Evolutionary conservation across 2,888 invertebrate genomes (phyloP).

Genomic region (Mythimna vitellina): DNA sequence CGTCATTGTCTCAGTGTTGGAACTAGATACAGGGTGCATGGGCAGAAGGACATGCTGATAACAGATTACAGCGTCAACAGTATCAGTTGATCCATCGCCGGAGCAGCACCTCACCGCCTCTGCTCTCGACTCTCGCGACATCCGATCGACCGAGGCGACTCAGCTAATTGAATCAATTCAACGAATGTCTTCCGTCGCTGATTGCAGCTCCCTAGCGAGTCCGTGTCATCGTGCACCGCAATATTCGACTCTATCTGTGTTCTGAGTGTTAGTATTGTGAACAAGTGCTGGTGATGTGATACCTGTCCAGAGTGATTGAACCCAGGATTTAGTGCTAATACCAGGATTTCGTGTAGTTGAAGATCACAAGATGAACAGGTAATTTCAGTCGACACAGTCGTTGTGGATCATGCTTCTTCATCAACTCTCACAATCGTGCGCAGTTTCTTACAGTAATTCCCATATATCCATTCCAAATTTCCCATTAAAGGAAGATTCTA

Average conservation of each 20-base stretch:
- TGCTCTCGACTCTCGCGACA: conserved; percentile 53
- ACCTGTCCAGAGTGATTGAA: conserved; percentile 27
- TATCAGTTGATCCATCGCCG: conserved; percentile 83
- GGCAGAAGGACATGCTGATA: conserved; percentile 81
- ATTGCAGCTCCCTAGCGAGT: conserved; percentile 71
- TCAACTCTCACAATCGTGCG: background rate
- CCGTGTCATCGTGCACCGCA: conserved; percentile 51
- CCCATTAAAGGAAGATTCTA: background rate
- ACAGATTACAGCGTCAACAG: conserved; percentile 85
- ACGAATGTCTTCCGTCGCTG: conserved; percentile 83
- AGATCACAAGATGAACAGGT: conserved; percentile 73
- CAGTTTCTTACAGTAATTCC: background rate
- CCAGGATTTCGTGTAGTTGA: background rate
- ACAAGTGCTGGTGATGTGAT: conserved; percentile 67
- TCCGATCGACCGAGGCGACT: conserved; percentile 61
- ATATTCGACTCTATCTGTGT: conserved; percentile 45
- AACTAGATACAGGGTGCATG: conserved; percentile 75
- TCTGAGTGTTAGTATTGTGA: conserved; percentile 60
- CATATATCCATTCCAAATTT: background rate
- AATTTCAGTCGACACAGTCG: conserved; percentile 33
- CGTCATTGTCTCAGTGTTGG: conserved; percentile 79
- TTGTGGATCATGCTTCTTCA: background rate
- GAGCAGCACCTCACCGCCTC: conserved; percentile 75
- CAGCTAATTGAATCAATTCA: conserved; percentile 86
- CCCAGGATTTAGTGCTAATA: conserved; percentile 13